These are phyloP conservation scores for Trichechus manatus DNA, from an alignment of 2,113 vertebrate genomes.

Conservation along the genomic window DNA sequence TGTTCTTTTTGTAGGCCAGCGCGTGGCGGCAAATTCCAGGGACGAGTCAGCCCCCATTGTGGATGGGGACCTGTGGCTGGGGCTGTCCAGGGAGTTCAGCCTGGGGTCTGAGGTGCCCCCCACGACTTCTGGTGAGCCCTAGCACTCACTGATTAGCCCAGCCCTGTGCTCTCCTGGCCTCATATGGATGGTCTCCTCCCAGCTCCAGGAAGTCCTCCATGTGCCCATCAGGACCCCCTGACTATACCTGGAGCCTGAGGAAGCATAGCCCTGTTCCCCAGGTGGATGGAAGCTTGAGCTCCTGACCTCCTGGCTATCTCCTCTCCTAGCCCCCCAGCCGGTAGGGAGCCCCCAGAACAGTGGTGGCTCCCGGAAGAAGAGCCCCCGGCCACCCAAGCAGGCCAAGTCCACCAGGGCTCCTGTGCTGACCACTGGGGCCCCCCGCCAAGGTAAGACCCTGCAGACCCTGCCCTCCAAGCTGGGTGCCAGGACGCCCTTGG, in stretches of 20 bases:
- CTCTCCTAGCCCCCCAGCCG: conserved; percentile 7
- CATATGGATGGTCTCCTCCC: neutral
- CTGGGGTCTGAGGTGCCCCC: conserved; percentile 53
- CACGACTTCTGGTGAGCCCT: neutral
- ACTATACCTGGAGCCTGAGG: neutral
- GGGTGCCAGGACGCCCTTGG: fast-evolving
- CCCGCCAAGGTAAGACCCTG: conserved; percentile 63
- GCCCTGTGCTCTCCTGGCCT: fast-evolving
- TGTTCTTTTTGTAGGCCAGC: conserved; percentile 66
- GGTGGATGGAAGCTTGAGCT: neutral
- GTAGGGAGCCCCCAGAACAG: conserved; percentile 56
- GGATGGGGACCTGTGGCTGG: conserved; percentile 23
- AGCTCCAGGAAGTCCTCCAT: fast-evolving
- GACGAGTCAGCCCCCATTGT: fast-evolving
- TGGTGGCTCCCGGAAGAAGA: conserved; percentile 63
- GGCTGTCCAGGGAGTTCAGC: conserved; percentile 30
- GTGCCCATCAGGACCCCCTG: neutral
- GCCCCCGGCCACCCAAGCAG: conserved; percentile 66
- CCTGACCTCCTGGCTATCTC: neutral
- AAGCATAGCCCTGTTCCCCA: fast-evolving
- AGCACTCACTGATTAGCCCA: neutral
- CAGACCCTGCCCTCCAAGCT: fast-evolving
- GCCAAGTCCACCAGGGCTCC: conserved; percentile 79
- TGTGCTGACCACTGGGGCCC: neutral
- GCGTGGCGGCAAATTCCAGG: conserved; percentile 3